Evolutionary conservation across 1,140 invertebrate genomes (phyloP), one percentile per base, ranked within the genome.

Genomic region (Frieseomelitta varia): DNA sequence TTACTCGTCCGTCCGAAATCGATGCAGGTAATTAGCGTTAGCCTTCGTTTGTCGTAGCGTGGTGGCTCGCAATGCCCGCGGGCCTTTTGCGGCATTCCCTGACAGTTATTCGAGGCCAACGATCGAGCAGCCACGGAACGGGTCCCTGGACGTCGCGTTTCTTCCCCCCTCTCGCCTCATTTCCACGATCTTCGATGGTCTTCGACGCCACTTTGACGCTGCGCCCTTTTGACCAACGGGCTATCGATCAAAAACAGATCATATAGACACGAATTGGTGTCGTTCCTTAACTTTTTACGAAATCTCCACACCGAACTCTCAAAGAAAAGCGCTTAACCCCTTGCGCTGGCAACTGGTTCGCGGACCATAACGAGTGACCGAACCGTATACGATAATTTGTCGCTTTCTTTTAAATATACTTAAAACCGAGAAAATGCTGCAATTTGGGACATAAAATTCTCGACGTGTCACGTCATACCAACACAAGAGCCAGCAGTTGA

Each of bases 31-130:
- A 88, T 89, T 89, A 89, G 51, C 84, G 61, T 47, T 47, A 21
- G 67, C 81, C 53, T 34, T 72, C 84, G 39, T 88, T 77, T 77
- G 76, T 88, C 79, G 65, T 85, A 81, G 14, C 63, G 73, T 56
- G 76, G 65, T 73, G 72, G 79, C 76, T 89, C 76, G 77, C 68
- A 88, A 88, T 89, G 80, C 80, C 87, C 84, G 80, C 80, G 87
- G 88, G 87, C 74, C 80, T 89, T 89, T 86, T 86, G 87, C 87
- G 73, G 80, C 87, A 88, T 89, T 88, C 84, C 67, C 73, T 78
- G 84, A 89, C 88, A 89, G 88, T 89, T 89, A 89, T 89, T 89
- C 87, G 88, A 88, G 88, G 88, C 88, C 88, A 89, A 89, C 88
- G 88, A 82, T 89, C 88, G 87, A 88, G 84, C 76, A 73, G 71